Conservation (phyloP, 2,888 invertebrate species). For the Drosophila nigritarsus region DNA sequence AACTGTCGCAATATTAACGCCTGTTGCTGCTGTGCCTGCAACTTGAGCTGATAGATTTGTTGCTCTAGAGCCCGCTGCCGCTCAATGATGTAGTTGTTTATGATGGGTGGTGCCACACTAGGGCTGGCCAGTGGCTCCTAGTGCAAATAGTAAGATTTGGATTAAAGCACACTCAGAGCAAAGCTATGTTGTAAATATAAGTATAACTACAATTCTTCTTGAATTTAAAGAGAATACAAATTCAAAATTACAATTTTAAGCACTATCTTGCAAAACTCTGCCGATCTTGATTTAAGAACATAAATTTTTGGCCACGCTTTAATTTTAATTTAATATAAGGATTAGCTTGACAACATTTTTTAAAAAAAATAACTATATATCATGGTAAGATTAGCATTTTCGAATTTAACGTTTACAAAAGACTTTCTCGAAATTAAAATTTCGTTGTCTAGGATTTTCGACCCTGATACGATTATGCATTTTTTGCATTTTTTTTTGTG, state of each 20-base stretch:
- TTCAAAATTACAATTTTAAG: background rate
- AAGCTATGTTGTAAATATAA: background rate
- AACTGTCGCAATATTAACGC: constrained; percentile 89
- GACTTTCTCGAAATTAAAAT: background rate
- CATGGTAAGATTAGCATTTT: background rate
- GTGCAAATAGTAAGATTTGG: background rate
- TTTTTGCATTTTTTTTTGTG: background rate
- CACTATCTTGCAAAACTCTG: too few species aligned
- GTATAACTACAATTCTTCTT: too few species aligned
- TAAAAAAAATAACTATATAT: rapidly evolving
- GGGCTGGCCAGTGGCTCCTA: constrained; percentile 58
- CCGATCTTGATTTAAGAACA: background rate
- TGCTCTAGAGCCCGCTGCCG: constrained; percentile 90
- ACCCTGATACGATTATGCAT: background rate
- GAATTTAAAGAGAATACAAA: background rate
- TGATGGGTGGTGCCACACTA: constrained; percentile 51
- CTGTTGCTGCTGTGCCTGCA: constrained; percentile 90
- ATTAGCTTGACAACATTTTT: background rate
- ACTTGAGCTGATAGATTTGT: constrained; percentile 88
- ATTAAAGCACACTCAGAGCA: constrained; percentile 6
- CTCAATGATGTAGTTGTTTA: constrained; percentile 82
- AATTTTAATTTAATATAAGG: too few species aligned
- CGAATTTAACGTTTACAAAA: background rate
- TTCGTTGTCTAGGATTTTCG: background rate
- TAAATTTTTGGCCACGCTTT: too few species aligned